Evolutionary conservation across 2,888 invertebrate species (phyloP), one percentile per base, ranked within the genome.

Genomic region (Minunthozetes semirufus): DNA sequence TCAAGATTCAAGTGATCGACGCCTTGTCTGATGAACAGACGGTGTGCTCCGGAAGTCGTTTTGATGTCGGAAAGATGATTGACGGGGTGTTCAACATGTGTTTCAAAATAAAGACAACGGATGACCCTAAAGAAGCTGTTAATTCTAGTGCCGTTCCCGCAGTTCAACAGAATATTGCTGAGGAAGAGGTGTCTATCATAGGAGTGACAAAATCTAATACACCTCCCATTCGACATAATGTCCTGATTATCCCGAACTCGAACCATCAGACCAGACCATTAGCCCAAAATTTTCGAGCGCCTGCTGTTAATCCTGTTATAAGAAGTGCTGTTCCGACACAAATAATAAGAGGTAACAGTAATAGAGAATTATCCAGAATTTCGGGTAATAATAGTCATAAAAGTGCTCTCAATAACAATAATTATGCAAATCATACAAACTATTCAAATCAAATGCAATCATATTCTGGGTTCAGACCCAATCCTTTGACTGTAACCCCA

Each of bases 1-100:
- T 66, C 42, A 66, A 66, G 19, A 66, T 66, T 5, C 8, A 66
- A 38, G 42, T 66, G 1, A 38, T 66, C n/a, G 66, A 66, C 66
- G 42, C 17, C 6, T 29, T 66, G 42, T 46, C 15, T 11, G 19
- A n/a, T 22, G 19, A 53, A 17, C 4, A 4, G 59, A 22, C 59
- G 59, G 25, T 11, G 4, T 4, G 61, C 59, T 4, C 25, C 27
- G 61, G 61, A 25, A 25, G 1, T 5, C 13, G 3, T 13, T 61
- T 29, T 9, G 29, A 53, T 19, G 66, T 38, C 6, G 25, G 38
- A 38, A 66, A 66, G 38, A 66, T 66, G 66, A 38, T 66, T 38
- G 66, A 66, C 38, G 33, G 33, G 38, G 66, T 66, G n/a, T 38
- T 66, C n/a, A 38, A 38, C 3, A 38, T 66, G 66, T 66, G 38